Percentiles rank a stretch among this genome's conserved stretches.
phyloP scores from a whole-genome alignment of 2,797 vertebrate genomes.

The Anguilla megastoma region DNA sequence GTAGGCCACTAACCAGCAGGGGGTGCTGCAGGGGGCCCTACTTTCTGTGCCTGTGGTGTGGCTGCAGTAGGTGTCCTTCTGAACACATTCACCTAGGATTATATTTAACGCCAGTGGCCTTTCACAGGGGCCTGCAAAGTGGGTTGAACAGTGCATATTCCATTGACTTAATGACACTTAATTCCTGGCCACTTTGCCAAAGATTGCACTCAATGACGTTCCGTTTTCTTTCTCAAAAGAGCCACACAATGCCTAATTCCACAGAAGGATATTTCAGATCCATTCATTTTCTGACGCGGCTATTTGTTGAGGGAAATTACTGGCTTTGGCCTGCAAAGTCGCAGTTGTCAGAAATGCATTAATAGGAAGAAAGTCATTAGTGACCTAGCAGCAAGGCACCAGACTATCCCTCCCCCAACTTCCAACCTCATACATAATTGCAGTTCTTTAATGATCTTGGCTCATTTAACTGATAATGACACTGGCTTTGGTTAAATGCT shows the following conservation, averaged over 20 bases:
- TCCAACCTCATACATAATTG: conserved; percentile 21
- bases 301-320: conserved; percentile 33
- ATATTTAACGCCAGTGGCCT: background rate
- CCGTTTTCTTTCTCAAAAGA: background rate
- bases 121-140: background rate
- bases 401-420: background rate
- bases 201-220: background rate
- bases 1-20: no score
- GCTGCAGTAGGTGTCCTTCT: background rate
- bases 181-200: background rate
- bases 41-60: background rate
- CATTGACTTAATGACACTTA: background rate
- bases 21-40: no score
- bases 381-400: conserved; percentile 24
- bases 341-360: conserved; percentile 37
- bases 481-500: conserved; percentile 27
- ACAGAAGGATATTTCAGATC: background rate
- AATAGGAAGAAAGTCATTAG: conserved; percentile 33
- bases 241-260: background rate
- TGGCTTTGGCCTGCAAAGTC: conserved; percentile 27
- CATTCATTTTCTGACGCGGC: conserved; percentile 9
- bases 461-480: conserved; percentile 33
- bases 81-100: background rate
- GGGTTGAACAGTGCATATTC: background rate
- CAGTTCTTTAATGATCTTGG: conserved; percentile 27